phyloP scores from a whole-genome alignment of 2,113 vertebrate genomes.

The Larimichthys crocea region DNA sequence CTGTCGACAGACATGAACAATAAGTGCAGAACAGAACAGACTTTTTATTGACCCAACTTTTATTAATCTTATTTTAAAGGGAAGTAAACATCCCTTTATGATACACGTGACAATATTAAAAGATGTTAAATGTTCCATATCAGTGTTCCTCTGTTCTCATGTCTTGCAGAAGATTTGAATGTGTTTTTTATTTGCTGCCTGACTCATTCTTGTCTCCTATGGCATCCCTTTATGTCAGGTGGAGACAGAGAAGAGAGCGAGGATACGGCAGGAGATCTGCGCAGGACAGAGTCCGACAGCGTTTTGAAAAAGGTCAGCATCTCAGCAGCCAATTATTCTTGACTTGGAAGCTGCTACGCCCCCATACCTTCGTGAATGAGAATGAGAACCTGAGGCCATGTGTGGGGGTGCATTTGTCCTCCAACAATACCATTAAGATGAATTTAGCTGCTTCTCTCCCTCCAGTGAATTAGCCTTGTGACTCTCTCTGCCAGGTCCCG shows the following conservation, averaged over 20 bases:
- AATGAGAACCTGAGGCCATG: slow-evolving; percentile 41
- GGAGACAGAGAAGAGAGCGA: slow-evolving; percentile 91
- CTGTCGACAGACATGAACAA: not conserved
- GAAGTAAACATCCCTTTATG: too few relatives aligned
- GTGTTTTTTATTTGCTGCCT: not conserved
- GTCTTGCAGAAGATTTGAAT: not conserved
- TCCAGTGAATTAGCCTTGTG: slow-evolving; percentile 66
- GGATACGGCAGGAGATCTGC: slow-evolving; percentile 89
- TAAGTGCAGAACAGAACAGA: not conserved
- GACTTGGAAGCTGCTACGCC: not conserved
- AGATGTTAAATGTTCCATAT: not conserved
- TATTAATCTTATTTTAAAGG: not conserved
- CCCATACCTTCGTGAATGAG: not conserved
- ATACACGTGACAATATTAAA: too few relatives aligned
- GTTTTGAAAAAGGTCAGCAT: slow-evolving; percentile 92
- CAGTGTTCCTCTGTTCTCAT: not conserved
- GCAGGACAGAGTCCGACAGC: slow-evolving; percentile 95
- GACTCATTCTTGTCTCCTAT: not conserved
- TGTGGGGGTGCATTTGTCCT: slow-evolving; percentile 58
- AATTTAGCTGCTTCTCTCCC: slow-evolving; percentile 56
- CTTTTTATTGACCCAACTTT: not conserved
- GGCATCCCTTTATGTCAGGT: slow-evolving; percentile 79
- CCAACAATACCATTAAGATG: slow-evolving; percentile 57
- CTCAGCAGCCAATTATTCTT: slow-evolving; percentile 39
- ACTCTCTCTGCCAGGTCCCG: slow-evolving; percentile 49